Base-by-base conservation (phyloP, 2,888 invertebrate species). In the Lycocerus yunnanus region DNA sequence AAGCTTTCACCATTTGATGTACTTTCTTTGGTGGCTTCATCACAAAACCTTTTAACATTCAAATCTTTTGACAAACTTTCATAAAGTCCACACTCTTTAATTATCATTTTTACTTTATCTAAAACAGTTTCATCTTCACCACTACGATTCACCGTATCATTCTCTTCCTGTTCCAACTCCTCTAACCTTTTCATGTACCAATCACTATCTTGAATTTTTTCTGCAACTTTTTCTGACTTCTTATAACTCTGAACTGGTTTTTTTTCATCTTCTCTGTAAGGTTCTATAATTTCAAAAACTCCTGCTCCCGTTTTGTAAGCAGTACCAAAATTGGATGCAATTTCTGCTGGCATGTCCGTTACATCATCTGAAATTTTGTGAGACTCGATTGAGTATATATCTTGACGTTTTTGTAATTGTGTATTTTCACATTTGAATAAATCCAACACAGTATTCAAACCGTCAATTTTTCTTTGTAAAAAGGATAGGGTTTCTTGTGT, bases 201-300 rank as follows among this genome's bases (percentile, higher is more conserved):
- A 58, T 70, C 60, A 11, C 15, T 14, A 15, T 27, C 43, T 20
- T 43, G 9, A 9, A 16, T 9, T 16, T 15, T 16, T 13, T 43
- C n/a, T 9, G 58, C 18, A 13, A 3, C 58, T 58, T 68, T 27
- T 59, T 66, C 59, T 24, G 3, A 11, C n/a, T 66, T 71, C 13
- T 3, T 20, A 13, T 16, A 6, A 20, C 27, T 15, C 24, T 69
- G 14, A 2, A 27, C 24, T 15, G 69, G 66, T 58, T 70, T 18
- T n/a, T 69, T 70, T 3, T 67, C 27, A 4, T 72, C 65, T 24
- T 75, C 72, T 27, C 5, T 15, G 13, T 73, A 75, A 0, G 65
- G 14, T 27, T 75, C 75, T 15, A 70, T 43, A 5, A 75, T 63
- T 73, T 75, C 75, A 61, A 72, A 75, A 43, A 70, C 27, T 14